Evolutionary conservation across 2,113 vertebrate genomes (phyloP).

Genomic region (Porphyrio hochstetteri): DNA sequence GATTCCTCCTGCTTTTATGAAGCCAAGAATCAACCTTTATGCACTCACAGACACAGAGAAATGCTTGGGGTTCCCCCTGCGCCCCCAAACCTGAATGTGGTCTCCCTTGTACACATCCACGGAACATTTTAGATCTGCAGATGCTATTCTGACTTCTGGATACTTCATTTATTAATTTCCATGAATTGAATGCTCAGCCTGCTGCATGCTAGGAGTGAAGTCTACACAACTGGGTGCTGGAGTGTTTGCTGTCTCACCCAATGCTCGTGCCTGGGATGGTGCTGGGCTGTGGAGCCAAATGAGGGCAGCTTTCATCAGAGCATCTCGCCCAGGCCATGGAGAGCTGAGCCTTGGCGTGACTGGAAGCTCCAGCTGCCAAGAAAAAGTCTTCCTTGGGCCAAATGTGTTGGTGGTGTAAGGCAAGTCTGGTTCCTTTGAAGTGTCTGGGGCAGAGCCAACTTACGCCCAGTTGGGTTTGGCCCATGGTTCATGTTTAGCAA

Average conservation of each 20-base stretch:
- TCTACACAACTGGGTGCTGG: not conserved
- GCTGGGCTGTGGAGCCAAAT: not conserved
- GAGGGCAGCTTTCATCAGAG: not conserved
- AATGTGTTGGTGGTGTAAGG: not conserved
- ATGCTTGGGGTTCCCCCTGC: not conserved
- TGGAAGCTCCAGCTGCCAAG: not conserved
- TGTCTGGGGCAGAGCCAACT: not conserved
- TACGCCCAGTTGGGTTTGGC: not conserved
- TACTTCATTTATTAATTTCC: not conserved
- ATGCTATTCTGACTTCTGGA: not conserved
- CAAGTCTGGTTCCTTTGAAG: not conserved
- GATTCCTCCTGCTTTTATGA: not conserved
- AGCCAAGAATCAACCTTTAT: not conserved
- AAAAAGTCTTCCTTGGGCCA: slow-evolving; percentile 3
- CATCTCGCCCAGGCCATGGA: not conserved
- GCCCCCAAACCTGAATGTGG: fast-evolving
- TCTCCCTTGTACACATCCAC: not conserved
- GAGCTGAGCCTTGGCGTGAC: not conserved
- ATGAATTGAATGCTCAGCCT: not conserved
- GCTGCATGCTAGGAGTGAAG: not conserved
- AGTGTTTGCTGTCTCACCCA: not conserved
- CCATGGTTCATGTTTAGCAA: not conserved
- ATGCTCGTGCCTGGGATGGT: not conserved
- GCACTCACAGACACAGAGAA: not conserved
- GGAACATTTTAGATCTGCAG: not conserved